These are phyloP conservation scores for Eidolon dupreanum DNA, from an alignment of 2,797 vertebrate species.

Conservation along the genomic window DNA sequence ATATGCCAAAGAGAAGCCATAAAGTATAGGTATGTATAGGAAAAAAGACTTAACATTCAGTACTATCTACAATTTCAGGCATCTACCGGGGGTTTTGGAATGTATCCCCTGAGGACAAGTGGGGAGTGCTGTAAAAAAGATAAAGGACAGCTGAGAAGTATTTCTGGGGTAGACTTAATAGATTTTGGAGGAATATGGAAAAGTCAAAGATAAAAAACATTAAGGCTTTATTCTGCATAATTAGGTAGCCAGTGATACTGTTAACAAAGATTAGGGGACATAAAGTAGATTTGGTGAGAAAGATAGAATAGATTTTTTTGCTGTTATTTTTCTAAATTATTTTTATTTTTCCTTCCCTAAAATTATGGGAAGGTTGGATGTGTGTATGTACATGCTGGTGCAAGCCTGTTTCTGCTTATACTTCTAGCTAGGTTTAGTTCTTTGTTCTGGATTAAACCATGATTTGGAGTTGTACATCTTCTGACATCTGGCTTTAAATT, in stretches of 20 bases:
- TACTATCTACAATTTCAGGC: background rate
- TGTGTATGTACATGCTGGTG: background rate
- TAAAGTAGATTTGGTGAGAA: conserved; percentile 18
- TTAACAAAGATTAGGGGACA: conserved; percentile 41
- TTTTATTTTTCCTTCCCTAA: background rate
- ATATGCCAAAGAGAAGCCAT: background rate
- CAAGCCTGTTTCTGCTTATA: background rate
- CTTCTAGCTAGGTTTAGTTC: background rate
- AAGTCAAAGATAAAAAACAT: conserved; percentile 17
- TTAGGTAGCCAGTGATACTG: background rate
- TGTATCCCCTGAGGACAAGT: background rate
- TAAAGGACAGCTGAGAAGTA: background rate
- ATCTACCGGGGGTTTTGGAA: background rate
- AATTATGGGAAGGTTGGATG: background rate
- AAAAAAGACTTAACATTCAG: background rate
- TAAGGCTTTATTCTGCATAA: background rate
- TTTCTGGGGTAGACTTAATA: background rate
- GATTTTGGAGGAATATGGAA: background rate
- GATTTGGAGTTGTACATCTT: background rate
- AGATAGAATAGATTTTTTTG: background rate
- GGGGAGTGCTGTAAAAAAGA: background rate
- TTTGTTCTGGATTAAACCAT: conserved; percentile 4
- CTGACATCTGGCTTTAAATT: conserved; percentile 22
- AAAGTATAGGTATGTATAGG: background rate
- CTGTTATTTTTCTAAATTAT: conserved; percentile 43